These are phyloP conservation scores for Scaptomyza graminum DNA, from an alignment of 1,140 invertebrate species.

Conservation along the genomic window DNA sequence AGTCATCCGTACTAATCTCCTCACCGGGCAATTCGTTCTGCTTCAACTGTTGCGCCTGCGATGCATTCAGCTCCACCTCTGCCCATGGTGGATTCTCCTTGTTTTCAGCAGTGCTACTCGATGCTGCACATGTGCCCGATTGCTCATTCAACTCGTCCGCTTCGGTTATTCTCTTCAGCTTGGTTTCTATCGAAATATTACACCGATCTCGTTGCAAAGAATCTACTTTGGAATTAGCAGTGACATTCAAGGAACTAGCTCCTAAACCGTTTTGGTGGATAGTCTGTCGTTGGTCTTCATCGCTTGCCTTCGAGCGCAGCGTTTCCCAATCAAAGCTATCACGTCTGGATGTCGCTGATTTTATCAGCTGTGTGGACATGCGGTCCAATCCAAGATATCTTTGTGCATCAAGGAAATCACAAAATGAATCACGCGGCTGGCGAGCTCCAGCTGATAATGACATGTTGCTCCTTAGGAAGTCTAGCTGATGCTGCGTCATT, in stretches of 20 bases:
- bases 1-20: slow-evolving; percentile 1
- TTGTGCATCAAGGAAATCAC: slow-evolving; percentile 75
- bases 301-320: slow-evolving; percentile 34
- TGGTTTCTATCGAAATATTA: slow-evolving; percentile 58
- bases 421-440: slow-evolving; percentile 71
- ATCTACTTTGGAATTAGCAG: neutral
- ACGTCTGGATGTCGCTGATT: slow-evolving; percentile 34
- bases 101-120: slow-evolving; percentile 45
- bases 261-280: slow-evolving; percentile 15
- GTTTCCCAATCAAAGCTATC: slow-evolving; percentile 81
- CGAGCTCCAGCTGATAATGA: slow-evolving; percentile 1
- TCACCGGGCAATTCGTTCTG: slow-evolving; percentile 35
- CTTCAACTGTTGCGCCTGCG: slow-evolving; percentile 25
- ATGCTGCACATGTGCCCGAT: neutral
- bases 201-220: slow-evolving; percentile 51
- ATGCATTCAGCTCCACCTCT: slow-evolving; percentile 5
- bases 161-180: slow-evolving; percentile 70
- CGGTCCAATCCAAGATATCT: slow-evolving; percentile 42
- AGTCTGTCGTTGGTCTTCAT: slow-evolving; percentile 39
- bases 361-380: slow-evolving; percentile 56
- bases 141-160: slow-evolving; percentile 49
- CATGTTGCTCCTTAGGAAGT: slow-evolving; percentile 11
- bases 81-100: slow-evolving; percentile 65
- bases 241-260: slow-evolving; percentile 26
- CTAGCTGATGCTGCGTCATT: slow-evolving; percentile 35